Percentiles rank a stretch among this genome's conserved stretches.
Conservation (phyloP, 2,888 invertebrate species). For the Sinopyrophorus schimmeli region DNA sequence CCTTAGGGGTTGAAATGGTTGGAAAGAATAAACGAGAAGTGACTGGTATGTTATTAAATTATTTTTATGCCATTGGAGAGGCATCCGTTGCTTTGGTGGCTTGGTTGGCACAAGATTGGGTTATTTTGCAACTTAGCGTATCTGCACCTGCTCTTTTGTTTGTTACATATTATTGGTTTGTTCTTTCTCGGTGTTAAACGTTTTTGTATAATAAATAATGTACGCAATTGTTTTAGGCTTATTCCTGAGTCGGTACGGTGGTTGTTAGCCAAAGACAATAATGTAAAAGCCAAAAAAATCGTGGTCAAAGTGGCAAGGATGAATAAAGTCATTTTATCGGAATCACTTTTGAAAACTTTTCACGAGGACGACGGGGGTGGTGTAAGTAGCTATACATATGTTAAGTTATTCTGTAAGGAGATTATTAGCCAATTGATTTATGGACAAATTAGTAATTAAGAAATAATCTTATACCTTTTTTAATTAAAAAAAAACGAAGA, state of each 20-base stretch:
- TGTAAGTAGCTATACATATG: conserved; percentile 7
- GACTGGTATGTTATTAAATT: conserved; percentile 65
- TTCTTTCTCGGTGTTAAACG: not conserved
- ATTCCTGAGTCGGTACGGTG: conserved; percentile 70
- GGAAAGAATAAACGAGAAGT: conserved; percentile 65
- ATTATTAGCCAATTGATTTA: too few species aligned
- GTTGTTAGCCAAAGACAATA: conserved; percentile 62
- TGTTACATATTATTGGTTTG: conserved; percentile 62
- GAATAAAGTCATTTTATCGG: conserved; percentile 58
- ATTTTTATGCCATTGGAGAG: conserved; percentile 68
- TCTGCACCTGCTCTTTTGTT: conserved; percentile 65
- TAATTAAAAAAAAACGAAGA: too few species aligned
- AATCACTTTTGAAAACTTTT: conserved; percentile 54
- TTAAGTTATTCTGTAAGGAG: too few species aligned
- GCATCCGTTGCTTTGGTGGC: conserved; percentile 63
- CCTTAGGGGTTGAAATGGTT: conserved; percentile 69
- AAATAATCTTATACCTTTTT: too few species aligned
- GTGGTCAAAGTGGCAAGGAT: conserved; percentile 61
- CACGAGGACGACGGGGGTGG: conserved; percentile 39
- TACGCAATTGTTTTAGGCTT: conserved; percentile 49
- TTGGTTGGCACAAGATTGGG: conserved; percentile 64
- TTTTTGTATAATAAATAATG: not conserved
- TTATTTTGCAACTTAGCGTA: conserved; percentile 60
- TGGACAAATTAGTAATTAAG: too few species aligned
- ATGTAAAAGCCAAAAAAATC: conserved; percentile 59